Percentiles rank a stretch among this genome's conserved stretches.
phyloP scores from a whole-genome alignment of 2,113 vertebrate species.

The Diglossa brunneiventris region DNA sequence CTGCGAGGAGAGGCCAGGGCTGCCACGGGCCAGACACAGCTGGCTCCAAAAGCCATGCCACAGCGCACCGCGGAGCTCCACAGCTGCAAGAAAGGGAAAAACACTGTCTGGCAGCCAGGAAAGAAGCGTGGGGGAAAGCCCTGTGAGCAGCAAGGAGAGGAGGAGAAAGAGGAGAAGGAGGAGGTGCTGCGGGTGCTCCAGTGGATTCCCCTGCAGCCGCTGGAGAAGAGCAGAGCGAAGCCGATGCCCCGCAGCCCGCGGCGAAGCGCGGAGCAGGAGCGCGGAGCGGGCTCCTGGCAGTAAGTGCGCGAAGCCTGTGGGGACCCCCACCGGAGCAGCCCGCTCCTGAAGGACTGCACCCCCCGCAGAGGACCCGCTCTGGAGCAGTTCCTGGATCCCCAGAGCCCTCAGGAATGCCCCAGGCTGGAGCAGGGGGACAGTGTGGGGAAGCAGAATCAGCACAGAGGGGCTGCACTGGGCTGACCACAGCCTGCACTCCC shows the following conservation, averaged over 20 bases:
- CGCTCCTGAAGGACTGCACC: not conserved
- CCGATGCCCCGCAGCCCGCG: not conserved
- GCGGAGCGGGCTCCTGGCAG: not conserved
- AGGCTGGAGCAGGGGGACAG: too few species aligned
- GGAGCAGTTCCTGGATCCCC: not conserved
- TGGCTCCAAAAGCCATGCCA: not conserved
- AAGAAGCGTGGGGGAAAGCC: not conserved
- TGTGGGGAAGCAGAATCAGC: rapidly evolving
- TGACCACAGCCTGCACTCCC: not conserved
- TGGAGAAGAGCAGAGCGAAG: not conserved
- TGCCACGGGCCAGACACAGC: not conserved
- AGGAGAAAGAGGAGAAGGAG: too few species aligned
- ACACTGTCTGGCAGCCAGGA: not conserved
- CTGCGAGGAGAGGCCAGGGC: rapidly evolving
- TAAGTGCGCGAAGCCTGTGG: rapidly evolving
- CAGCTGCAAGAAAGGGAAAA: not conserved
- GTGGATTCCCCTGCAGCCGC: not conserved
- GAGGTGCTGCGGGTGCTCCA: too few species aligned
- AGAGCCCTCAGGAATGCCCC: not conserved
- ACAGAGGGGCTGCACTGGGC: rapidly evolving
- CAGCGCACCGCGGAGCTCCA: not conserved
- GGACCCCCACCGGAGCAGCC: rapidly evolving
- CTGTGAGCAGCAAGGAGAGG: not conserved
- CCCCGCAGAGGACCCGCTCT: rapidly evolving
- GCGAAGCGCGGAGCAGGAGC: not conserved